phyloP scores from a whole-genome alignment of 2,888 invertebrate genomes.

The Loripinus fragilis region DNA sequence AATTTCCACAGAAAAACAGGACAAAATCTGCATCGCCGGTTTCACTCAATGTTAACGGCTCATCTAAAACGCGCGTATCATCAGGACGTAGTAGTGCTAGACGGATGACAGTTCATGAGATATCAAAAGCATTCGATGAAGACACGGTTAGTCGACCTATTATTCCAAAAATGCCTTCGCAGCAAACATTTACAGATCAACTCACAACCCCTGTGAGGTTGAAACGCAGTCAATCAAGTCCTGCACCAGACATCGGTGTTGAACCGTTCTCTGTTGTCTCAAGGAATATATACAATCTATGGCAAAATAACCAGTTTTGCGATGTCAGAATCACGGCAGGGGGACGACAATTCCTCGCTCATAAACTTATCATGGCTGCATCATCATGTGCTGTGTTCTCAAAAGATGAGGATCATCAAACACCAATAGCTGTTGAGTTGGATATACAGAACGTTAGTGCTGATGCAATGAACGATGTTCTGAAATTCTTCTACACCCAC shows the following conservation, averaged over 20 bases:
- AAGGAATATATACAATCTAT: slow-evolving; percentile 61
- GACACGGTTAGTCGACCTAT: background rate
- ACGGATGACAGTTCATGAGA: background rate
- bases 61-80: background rate
- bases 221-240: slow-evolving; percentile 1
- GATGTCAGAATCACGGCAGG: slow-evolving; percentile 62
- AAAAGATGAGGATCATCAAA: slow-evolving; percentile 42
- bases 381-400: slow-evolving; percentile 67
- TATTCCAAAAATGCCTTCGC: background rate
- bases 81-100: background rate
- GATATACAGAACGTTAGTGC: slow-evolving; percentile 57
- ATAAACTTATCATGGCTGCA: slow-evolving; percentile 75
- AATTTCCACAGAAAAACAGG: too few species aligned
- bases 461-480: slow-evolving; percentile 61
- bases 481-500: slow-evolving; percentile 72
- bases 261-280: slow-evolving; percentile 20
- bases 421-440: slow-evolving; percentile 48
- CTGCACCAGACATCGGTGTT: background rate
- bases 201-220: slow-evolving; percentile 26
- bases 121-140: background rate
- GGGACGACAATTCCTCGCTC: slow-evolving; percentile 62
- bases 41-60: background rate
- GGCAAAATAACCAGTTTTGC: slow-evolving; percentile 66
- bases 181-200: slow-evolving; percentile 20
- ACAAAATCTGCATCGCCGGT: background rate